phyloP scores from a whole-genome alignment of 2,888 invertebrate species.

The Unio delphinus region DNA sequence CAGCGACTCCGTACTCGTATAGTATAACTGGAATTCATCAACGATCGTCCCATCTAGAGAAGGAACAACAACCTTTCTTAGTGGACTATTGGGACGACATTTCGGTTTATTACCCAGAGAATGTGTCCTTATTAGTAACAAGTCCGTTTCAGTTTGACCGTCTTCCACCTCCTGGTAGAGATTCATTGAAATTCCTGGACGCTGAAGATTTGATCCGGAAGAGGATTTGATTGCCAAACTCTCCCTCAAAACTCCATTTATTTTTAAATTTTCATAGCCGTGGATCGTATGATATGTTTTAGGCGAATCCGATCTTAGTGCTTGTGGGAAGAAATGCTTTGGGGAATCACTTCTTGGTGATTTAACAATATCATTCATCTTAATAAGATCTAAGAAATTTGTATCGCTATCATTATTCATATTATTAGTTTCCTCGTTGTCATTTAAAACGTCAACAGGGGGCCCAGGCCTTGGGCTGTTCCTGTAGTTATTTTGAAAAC shows the following conservation, averaged over 20 bases:
- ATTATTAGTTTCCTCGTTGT: conserved; percentile 3
- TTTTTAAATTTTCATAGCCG: too few relatives aligned
- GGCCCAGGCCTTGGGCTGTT: too few relatives aligned
- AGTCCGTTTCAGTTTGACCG: conserved; percentile 9
- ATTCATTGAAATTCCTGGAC: conserved; percentile 1
- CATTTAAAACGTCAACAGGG: not conserved
- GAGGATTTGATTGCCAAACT: conserved; percentile 2
- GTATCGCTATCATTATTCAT: conserved; percentile 16
- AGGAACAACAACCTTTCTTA: too few relatives aligned
- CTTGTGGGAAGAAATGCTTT: conserved; percentile 9
- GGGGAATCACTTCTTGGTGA: conserved; percentile 18
- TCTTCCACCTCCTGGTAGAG: conserved; percentile 2
- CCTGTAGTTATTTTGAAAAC: not conserved
- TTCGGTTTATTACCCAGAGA: conserved; percentile 18
- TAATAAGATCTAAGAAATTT: conserved; percentile 33
- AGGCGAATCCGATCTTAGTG: not conserved
- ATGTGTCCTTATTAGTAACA: conserved; percentile 17
- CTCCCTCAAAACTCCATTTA: too few relatives aligned
- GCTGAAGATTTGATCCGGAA: conserved; percentile 16
- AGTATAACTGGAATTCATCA: too few relatives aligned
- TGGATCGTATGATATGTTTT: too few relatives aligned
- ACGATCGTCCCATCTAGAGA: too few relatives aligned
- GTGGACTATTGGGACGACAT: not conserved
- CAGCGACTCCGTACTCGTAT: too few relatives aligned
- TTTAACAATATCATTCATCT: conserved; percentile 23